Percentiles rank a stretch among this genome's conserved stretches.
Conservation (phyloP, 2,113 vertebrate species). For the Neomonachus schauinslandi region DNA sequence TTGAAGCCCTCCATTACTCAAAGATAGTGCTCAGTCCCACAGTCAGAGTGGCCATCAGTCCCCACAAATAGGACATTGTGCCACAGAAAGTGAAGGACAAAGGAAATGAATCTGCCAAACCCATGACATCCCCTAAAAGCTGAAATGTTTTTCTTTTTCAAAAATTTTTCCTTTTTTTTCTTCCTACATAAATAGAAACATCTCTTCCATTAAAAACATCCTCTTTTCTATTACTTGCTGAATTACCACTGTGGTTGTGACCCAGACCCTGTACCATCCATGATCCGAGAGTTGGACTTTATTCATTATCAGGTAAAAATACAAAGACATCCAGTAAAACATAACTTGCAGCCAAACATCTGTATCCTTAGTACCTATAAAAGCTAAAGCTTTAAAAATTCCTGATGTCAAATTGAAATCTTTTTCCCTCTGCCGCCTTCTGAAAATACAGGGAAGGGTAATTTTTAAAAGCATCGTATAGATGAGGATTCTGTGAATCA, state of each 20-base stretch:
- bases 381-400: neutral
- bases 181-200: neutral
- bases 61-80: neutral
- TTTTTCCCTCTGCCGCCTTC: neutral
- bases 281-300: neutral
- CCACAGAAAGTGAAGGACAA: neutral
- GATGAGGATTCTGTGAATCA: neutral
- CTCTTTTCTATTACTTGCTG: neutral
- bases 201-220: neutral
- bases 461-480: neutral
- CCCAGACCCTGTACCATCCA: neutral
- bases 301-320: neutral
- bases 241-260: neutral
- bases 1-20: accelerated
- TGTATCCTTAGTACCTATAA: neutral
- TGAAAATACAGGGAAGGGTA: neutral
- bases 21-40: accelerated
- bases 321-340: neutral
- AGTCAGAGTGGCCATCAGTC: neutral
- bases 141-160: neutral
- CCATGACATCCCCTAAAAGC: neutral
- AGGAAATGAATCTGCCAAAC: neutral
- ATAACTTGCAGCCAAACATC: neutral
- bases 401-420: neutral
- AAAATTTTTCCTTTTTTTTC: neutral